Evolutionary conservation across 2,888 invertebrate species (phyloP).

Genomic region (Agrotis segetum): DNA sequence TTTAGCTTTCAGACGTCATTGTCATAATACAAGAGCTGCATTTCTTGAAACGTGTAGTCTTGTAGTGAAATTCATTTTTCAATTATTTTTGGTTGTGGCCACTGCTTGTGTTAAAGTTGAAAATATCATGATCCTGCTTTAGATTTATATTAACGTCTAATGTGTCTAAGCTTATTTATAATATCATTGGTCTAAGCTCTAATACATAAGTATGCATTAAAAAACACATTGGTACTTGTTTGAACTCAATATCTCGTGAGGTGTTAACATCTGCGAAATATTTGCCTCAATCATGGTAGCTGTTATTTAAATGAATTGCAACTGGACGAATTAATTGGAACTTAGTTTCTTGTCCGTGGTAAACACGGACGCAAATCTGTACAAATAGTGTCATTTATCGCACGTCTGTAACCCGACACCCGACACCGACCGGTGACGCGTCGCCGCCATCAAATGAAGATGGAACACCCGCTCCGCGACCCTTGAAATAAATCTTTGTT

Average conservation of each 20-base stretch:
- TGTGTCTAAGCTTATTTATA: no score
- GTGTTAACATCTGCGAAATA: no score
- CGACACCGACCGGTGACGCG: constrained; percentile 64
- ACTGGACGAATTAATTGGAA: constrained; percentile 24
- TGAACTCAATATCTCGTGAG: no score
- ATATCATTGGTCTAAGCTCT: no score
- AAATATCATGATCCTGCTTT: no score
- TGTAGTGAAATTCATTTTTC: background rate
- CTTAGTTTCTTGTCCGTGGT: constrained; percentile 40
- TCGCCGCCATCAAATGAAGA: constrained; percentile 73
- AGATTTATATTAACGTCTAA: no score
- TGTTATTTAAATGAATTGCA: constrained; percentile 22
- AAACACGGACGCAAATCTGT: constrained; percentile 69
- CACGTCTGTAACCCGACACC: constrained; percentile 57
- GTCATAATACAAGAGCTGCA: background rate
- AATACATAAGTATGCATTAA: no score
- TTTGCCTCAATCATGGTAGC: background rate
- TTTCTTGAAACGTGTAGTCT: constrained; percentile 3
- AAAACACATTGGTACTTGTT: no score
- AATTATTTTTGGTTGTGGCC: no score
- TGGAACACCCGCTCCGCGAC: constrained; percentile 68
- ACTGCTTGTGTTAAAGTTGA: no score
- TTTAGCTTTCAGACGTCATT: constrained; percentile 1
- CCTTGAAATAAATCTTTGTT: constrained; percentile 70
- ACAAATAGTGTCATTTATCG: constrained; percentile 76